Percentiles rank a stretch among this genome's conserved stretches.
Conservation (phyloP, 2,113 vertebrate species). For the Takifugu flavidus region DNA sequence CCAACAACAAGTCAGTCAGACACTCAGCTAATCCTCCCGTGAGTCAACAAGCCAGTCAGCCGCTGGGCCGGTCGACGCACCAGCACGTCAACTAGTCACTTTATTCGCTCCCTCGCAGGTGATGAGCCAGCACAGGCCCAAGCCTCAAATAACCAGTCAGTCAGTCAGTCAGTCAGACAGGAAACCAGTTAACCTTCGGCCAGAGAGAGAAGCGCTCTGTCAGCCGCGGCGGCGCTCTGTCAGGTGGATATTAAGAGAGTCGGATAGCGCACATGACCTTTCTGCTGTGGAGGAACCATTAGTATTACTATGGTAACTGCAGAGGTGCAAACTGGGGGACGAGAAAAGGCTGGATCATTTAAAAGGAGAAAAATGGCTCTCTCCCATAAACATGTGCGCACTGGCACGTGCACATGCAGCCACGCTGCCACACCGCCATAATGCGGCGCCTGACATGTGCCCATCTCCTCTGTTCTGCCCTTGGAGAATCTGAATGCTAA, state of each 20-base stretch:
- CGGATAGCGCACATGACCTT: constrained; percentile 70
- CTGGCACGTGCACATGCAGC: constrained; percentile 74
- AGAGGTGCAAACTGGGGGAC: constrained; percentile 83
- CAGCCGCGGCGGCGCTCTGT: constrained; percentile 45
- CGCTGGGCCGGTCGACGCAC: constrained; percentile 45
- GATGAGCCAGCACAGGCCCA: constrained; percentile 11
- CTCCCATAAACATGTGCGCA: constrained; percentile 72
- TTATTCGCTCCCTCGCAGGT: constrained; percentile 36
- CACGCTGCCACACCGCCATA: constrained; percentile 77
- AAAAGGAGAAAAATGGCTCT: constrained; percentile 70
- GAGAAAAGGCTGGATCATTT: constrained; percentile 85
- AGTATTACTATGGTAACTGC: constrained; percentile 67
- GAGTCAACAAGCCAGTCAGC: constrained; percentile 49
- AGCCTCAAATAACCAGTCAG: constrained; percentile 18
- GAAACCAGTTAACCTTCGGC: constrained; percentile 65
- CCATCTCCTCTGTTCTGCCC: constrained; percentile 87
- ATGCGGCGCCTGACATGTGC: constrained; percentile 81
- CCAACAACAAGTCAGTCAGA: constrained; percentile 45
- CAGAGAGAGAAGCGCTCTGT: constrained; percentile 48
- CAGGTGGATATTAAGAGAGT: constrained; percentile 60
- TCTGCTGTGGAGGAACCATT: constrained; percentile 66
- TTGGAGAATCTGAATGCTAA: constrained; percentile 93
- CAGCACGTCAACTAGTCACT: constrained; percentile 30
- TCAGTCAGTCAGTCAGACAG: constrained; percentile 49
- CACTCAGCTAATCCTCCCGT: constrained; percentile 44